A percentile compares a stretch with the other conserved stretches of the same genome.
phyloP scores from a whole-genome alignment of 2,113 vertebrate genomes.

The Podarcis raffonei region DNA sequence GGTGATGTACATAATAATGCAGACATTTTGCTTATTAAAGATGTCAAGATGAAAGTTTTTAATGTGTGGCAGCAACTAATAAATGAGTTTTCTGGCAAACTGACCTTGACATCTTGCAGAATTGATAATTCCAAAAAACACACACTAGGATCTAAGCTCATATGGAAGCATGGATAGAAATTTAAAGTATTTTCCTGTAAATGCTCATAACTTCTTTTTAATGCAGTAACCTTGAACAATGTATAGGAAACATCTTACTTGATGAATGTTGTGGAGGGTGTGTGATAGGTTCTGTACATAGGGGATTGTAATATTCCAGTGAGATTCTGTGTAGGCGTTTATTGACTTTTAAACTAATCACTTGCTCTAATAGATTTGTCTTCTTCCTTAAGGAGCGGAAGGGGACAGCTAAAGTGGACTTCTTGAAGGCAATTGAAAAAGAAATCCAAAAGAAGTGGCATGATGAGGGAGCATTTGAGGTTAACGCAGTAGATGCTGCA shows the following conservation, averaged over 20 bases:
- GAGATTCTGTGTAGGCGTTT: not conserved
- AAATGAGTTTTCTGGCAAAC: not conserved
- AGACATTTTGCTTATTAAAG: not conserved
- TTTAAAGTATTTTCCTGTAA: not conserved
- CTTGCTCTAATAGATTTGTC: not conserved
- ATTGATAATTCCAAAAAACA: not conserved
- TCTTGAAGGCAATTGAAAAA: constrained; percentile 90
- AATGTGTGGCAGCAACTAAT: not conserved
- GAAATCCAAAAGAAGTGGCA: constrained; percentile 95
- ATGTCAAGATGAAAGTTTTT: not conserved
- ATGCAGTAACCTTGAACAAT: not conserved
- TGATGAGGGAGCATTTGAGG: constrained; percentile 83
- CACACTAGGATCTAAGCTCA: not conserved
- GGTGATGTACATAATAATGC: too few relatives aligned
- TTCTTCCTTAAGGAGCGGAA: constrained; percentile 85
- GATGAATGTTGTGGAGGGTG: not conserved
- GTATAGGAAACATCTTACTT: not conserved
- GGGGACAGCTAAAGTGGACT: constrained; percentile 95
- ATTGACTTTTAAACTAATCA: not conserved
- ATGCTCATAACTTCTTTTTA: not conserved
- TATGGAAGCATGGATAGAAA: not conserved
- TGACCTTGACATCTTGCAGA: not conserved
- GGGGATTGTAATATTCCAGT: too few relatives aligned
- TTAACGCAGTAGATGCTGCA: constrained; percentile 71
- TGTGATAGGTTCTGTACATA: not conserved